A percentile compares a stretch with the other conserved stretches of the same genome.
These are phyloP conservation scores for Campoletis raptor DNA, from an alignment of 2,888 invertebrate species.

Conservation along the genomic window DNA sequence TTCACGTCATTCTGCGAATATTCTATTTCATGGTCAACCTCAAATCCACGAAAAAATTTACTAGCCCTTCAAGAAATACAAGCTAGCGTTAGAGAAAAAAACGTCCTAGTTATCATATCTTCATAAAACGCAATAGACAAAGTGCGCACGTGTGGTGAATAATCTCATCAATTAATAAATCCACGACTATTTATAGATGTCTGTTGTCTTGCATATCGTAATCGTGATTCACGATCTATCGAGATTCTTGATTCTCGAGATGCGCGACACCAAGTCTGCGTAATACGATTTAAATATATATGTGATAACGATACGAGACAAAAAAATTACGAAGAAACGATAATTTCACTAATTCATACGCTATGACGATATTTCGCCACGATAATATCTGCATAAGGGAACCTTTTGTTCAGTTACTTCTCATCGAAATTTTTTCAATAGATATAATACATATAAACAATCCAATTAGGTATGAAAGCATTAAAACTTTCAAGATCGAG, in stretches of 20 bases:
- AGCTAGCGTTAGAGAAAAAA: conserved; percentile 2
- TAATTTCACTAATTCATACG: conserved; percentile 1
- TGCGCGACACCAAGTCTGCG: conserved; percentile 33
- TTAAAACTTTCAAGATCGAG: conserved; percentile 8
- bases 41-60: too few relatives aligned
- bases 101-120: neutral
- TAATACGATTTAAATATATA: conserved; percentile 32
- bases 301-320: neutral
- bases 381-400: conserved; percentile 40
- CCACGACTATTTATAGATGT: conserved; percentile 22
- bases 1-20: too few relatives aligned
- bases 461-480: neutral
- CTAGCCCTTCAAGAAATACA: neutral
- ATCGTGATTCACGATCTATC: conserved; percentile 42
- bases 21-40: too few relatives aligned
- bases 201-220: conserved; percentile 12
- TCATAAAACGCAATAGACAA: conserved; percentile 22
- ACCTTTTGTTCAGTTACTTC: conserved; percentile 24
- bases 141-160: conserved; percentile 39
- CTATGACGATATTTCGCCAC: neutral
- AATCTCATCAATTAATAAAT: conserved; percentile 42
- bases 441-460: neutral
- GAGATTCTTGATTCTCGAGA: conserved; percentile 15
- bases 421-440: neutral
- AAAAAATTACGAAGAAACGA: neutral